Base-by-base conservation (phyloP, 2,797 vertebrate genomes). In the Liasis olivaceus region DNA sequence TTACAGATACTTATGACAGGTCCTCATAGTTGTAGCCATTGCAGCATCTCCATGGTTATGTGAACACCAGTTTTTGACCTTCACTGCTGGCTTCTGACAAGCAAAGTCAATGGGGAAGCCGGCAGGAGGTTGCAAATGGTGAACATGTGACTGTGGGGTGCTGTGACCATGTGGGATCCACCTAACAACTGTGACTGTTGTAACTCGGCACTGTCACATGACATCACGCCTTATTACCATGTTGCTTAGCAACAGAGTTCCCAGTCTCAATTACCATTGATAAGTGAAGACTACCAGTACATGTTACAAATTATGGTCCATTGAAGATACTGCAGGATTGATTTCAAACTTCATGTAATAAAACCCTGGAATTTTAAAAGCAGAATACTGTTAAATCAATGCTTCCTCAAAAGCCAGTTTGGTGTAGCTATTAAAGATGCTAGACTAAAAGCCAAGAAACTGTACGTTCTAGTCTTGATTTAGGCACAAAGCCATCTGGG, bases 301-400 rank as follows among this genome's bases (percentile, higher is more conserved):
- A 91, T 96, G 72, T 94, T 95, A 91, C 93, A 94, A 95, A 86
- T 94, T 95, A 95, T 6, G 4, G 9, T 89, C 63, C 93, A 81
- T 94, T 89, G 85, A 95, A 96, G 91, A 96, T 81, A 95, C 96
- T 86, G 88, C 91, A 91, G 89, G 2, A 47, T 69, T 94, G 85
- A 93, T 96, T 97, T 97, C 91, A 95, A 97, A 96, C 87, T 59
- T 89, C 72, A 95, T 64, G 92, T 94, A 96, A 96, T 0, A n/a
- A 94, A 96, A 92, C 94, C 96, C 94, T 96, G 95, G 94, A 94
- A 93, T 97, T 97, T 96, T 96, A 96, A 96, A 96, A 97, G 94
- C 94, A 97, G 96, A 77, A 97, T 96, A 95, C 97, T 95, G 91
- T 96, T 97, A 97, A 91, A 87, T 95, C 93, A 96, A 95, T 51